Base-by-base conservation (phyloP, 2,888 invertebrate genomes). In the Synergus umbraculus region DNA sequence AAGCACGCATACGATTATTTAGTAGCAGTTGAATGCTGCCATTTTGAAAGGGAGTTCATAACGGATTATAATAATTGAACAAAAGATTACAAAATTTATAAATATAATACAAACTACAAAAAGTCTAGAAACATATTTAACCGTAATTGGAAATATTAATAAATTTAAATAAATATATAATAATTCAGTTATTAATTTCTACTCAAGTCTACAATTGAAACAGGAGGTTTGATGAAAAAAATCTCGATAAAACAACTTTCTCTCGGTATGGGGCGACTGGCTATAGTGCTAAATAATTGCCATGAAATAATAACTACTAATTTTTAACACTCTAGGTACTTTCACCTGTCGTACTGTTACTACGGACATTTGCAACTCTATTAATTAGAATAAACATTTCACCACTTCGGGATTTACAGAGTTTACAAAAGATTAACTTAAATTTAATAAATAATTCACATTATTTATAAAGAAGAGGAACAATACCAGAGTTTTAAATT, bases 1-100 rank as follows among this genome's bases (percentile, higher is more conserved):
- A 86, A 82, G 83, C 81, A 81, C 82, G 82, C 82, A 84, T 82
- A 84, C 81, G 82, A 73, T 73, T 73, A 73, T 54, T 73, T 54
- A 15, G 49, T 49, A 49, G 29, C 69, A 73, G 49, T 54, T 37
- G 29, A 9, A 69, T 73, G 29, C 49, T 41, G n/a, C 69, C 37
- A 29, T 73, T 46, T 54, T 73, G n/a, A 73, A 37, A 54, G 15
- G 37, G 22, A 37, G 22, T 46, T 22, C 49, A 69, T 49, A 69
- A 69, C 69, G 49, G 37, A 49, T 49, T 69, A 44, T 22, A 10
- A 10, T 43, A 13, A 69, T 29, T 4, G n/a, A 4, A 15, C 54
- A 66, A 43, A 43, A 43, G 5, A 43, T 43, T 43, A 66, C 43
- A 44, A 12, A 43, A 66, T 37, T 44, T 67, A 44, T 13, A 29